phyloP scores from a whole-genome alignment of 2,797 vertebrate species.

The Hippoglossus hippoglossus region DNA sequence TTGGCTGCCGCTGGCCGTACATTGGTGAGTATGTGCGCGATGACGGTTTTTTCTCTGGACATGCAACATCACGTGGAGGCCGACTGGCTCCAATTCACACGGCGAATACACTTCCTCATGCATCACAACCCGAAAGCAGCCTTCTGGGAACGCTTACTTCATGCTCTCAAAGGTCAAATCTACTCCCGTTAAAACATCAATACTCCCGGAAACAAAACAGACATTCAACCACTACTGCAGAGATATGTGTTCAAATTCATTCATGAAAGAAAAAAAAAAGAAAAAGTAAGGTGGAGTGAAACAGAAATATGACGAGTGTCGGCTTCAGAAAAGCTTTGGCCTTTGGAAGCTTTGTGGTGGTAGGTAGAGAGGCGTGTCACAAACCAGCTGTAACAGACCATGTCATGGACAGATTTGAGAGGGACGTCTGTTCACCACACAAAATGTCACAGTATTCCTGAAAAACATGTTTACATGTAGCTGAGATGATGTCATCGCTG shows the following conservation, averaged over 20 bases:
- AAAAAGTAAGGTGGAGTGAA: slow-evolving; percentile 3
- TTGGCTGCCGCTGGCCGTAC: slow-evolving; percentile 22
- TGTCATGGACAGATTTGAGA: slow-evolving; percentile 21
- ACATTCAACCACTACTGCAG: slow-evolving; percentile 14
- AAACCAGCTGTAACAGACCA: slow-evolving; percentile 54
- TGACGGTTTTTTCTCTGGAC: slow-evolving; percentile 43
- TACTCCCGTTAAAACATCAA: slow-evolving; percentile 14
- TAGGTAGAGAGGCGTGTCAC: slow-evolving; percentile 27
- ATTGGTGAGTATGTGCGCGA: slow-evolving; percentile 8
- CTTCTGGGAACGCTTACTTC: slow-evolving; percentile 40
- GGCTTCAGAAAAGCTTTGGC: slow-evolving; percentile 1
- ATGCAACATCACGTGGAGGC: slow-evolving; percentile 64
- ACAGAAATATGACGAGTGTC: neutral
- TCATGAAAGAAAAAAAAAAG: neutral
- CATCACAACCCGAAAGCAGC: slow-evolving; percentile 40
- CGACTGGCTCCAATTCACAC: slow-evolving; percentile 36
- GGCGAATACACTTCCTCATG: slow-evolving; percentile 58
- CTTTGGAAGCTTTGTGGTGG: slow-evolving; percentile 6
- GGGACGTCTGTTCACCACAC: slow-evolving; percentile 22
- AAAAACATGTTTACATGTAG: slow-evolving; percentile 45
- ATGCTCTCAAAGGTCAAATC: slow-evolving; percentile 25
- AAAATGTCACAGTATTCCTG: slow-evolving; percentile 37
- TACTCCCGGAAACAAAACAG: slow-evolving; percentile 2
- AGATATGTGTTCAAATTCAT: slow-evolving; percentile 37
- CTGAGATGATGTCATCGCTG: slow-evolving; percentile 28